Evolutionary conservation across 2,888 invertebrate species (phyloP), one percentile per base, ranked within the genome.

Genomic region (Dryobota labecula): DNA sequence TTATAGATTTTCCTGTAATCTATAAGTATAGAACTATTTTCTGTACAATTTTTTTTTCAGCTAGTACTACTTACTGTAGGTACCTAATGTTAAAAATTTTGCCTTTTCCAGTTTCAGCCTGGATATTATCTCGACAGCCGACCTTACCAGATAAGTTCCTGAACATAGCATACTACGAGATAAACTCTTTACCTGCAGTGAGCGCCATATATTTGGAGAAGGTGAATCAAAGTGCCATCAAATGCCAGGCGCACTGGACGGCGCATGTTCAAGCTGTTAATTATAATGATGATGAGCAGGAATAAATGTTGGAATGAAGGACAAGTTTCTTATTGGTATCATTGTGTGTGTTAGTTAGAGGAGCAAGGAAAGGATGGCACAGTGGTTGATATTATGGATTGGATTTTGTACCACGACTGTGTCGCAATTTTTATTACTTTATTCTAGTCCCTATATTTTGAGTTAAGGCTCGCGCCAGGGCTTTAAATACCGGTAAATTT

Each of bases 101-200:
- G 18, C 5, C 9, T n/a, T 33, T 43, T 43, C 4, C 86, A 96
- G 96, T 94, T 84, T 78, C 91, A 86, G 94, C 94, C 0, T 95
- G 95, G 95, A 92, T 96, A 27, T 76, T 95, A 0, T 93, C 95
- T 53, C 88, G 95, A 66, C 81, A 85, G 1, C 75, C 82, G 8
- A 86, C 78, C 0, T 67, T 96, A 7, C 45, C 88, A 5, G 76
- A 87, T 0, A 91, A 90, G 1, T 70, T 87, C 0, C 78, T 90
- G 2, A 78, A 80, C 1, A 78, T 74, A 70, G 92, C 91, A 0
- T 82, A 88, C 13, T 30, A 69, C 6, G 89, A 89, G 33, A 79
- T 96, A n/a, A 92, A 91, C 64, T 73, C 84, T 0, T 73, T 94
- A 70, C 94, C 95, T 0, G 89, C 85, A 58, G 90, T 92, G 0